Percentiles rank a stretch among this genome's conserved stretches.
phyloP scores from a whole-genome alignment of 2,797 vertebrate genomes.

The Enteromius mattozi region DNA sequence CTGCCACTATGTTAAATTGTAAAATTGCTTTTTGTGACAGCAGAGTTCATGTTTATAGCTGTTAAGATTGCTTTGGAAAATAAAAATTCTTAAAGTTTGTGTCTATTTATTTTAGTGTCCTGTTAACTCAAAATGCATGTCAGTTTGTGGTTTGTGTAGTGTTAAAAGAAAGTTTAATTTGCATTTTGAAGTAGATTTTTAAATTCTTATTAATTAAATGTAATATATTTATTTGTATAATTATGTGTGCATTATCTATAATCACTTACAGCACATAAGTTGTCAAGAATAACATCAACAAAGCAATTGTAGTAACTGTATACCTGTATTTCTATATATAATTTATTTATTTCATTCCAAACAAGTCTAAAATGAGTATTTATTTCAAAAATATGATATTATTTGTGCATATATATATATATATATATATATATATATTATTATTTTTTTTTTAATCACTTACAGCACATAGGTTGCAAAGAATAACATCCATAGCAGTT shows the following conservation, averaged over 20 bases:
- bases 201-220: too few species aligned
- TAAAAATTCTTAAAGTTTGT: neutral
- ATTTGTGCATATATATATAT: too few species aligned
- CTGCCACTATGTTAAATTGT: neutral
- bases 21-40: neutral
- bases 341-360: too few species aligned
- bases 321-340: too few species aligned
- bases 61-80: neutral
- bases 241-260: too few species aligned
- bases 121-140: neutral
- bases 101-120: neutral
- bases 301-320: neutral
- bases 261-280: neutral
- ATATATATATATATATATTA: too few species aligned
- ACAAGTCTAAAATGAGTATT: too few species aligned
- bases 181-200: neutral
- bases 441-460: too few species aligned
- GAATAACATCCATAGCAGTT: too few species aligned
- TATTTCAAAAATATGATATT: too few species aligned
- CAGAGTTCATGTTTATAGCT: neutral
- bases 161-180: neutral
- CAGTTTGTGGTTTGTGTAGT: neutral
- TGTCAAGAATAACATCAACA: too few species aligned
- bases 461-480: too few species aligned
- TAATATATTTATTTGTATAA: neutral